phyloP scores from a whole-genome alignment of 1,140 invertebrate species.

The Centruroides sculpturatus region DNA sequence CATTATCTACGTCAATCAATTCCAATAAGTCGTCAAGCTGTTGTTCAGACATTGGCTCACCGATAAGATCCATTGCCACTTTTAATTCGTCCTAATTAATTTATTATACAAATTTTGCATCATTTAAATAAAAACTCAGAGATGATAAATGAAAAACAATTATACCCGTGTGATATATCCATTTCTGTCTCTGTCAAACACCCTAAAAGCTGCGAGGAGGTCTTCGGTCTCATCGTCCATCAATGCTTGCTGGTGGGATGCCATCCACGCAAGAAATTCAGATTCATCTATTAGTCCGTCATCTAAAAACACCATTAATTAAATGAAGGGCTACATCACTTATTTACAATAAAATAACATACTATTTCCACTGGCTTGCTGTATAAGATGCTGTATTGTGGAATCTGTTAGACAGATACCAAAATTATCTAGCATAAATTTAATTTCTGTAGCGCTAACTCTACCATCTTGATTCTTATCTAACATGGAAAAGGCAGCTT shows the following conservation, averaged over 20 bases:
- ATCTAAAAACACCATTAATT: conserved; percentile 4
- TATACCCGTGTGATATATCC: conserved; percentile 47
- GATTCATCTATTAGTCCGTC: conserved; percentile 20
- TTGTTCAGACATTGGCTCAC: conserved; percentile 50
- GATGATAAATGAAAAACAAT: no score
- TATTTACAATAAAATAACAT: conserved; percentile 4
- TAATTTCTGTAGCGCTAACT: conserved; percentile 50
- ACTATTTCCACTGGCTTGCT: conserved; percentile 51
- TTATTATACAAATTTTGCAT: neutral
- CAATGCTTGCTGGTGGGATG: neutral
- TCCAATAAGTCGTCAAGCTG: conserved; percentile 53
- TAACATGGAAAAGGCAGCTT: conserved; percentile 53
- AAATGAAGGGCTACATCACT: neutral
- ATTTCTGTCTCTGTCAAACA: conserved; percentile 59
- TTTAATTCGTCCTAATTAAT: conserved; percentile 46
- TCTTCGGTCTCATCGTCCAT: conserved; percentile 34
- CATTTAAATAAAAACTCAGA: neutral
- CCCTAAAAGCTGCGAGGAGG: conserved; percentile 55
- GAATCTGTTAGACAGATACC: conserved; percentile 42
- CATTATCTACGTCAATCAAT: conserved; percentile 54
- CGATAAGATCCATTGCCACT: conserved; percentile 59
- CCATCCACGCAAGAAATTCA: conserved; percentile 22
- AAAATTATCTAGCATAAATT: conserved; percentile 55
- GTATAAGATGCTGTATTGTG: conserved; percentile 48
- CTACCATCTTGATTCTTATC: conserved; percentile 56